These are phyloP conservation scores for Periophthalmodon schlosseri DNA, from an alignment of 2,113 vertebrate species.

Conservation along the genomic window DNA sequence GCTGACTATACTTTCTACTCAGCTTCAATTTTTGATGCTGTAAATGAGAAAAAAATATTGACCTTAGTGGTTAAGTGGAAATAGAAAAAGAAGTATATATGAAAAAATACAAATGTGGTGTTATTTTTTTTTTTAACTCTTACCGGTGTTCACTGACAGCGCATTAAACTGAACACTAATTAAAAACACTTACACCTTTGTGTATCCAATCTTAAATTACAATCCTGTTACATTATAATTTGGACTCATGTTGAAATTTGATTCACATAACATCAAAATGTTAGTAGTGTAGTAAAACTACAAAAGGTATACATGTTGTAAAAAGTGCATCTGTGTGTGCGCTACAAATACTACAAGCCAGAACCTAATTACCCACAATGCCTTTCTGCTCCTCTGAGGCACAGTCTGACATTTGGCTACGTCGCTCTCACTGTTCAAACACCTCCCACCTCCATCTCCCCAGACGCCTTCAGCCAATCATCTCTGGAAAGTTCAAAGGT, in stretches of 20 bases:
- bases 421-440: slow-evolving; percentile 51
- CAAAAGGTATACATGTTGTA: slow-evolving; percentile 61
- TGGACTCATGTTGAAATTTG: slow-evolving; percentile 61
- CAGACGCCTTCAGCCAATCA: slow-evolving; percentile 41
- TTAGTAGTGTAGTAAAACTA: slow-evolving; percentile 56
- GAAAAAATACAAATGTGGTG: too few species aligned
- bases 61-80: too few species aligned
- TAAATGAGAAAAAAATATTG: too few species aligned
- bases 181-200: too few species aligned
- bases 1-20: too few species aligned
- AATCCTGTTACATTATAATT: slow-evolving; percentile 55
- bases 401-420: slow-evolving; percentile 64
- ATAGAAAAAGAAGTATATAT: too few species aligned
- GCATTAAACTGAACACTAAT: too few species aligned
- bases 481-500: slow-evolving; percentile 69
- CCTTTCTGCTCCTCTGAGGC: slow-evolving; percentile 61
- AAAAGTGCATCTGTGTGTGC: slow-evolving; percentile 65
- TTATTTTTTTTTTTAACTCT: too few species aligned
- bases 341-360: slow-evolving; percentile 64
- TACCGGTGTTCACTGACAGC: too few species aligned
- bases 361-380: slow-evolving; percentile 59
- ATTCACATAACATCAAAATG: slow-evolving; percentile 70
- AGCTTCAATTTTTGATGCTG: too few species aligned
- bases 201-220: background rate
- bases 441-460: slow-evolving; percentile 29